These are phyloP conservation scores for Phylloscopus trochiloides DNA, from an alignment of 2,113 vertebrate genomes.

Conservation along the genomic window DNA sequence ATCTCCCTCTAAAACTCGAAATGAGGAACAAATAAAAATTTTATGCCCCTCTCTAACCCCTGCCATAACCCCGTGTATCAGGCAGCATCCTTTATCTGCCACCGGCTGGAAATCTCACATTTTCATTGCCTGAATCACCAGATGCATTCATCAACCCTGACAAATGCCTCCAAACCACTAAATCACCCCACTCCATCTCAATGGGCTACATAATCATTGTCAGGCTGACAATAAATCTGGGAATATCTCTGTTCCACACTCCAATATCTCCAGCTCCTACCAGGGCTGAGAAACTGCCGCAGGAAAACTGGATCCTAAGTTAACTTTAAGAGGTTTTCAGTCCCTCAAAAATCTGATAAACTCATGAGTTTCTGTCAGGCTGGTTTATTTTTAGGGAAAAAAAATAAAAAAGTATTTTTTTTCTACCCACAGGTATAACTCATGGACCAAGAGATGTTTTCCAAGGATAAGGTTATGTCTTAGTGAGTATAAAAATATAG, in stretches of 20 bases:
- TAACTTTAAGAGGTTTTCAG: not conserved
- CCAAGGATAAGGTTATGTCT: not conserved
- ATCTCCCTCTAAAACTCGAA: not conserved
- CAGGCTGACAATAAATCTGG: not conserved
- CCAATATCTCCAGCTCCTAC: not conserved
- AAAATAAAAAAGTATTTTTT: not conserved
- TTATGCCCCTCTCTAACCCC: not conserved
- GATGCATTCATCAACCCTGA: conserved; percentile 49
- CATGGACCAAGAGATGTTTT: not conserved
- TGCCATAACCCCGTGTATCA: not conserved
- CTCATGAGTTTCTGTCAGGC: not conserved
- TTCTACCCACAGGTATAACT: not conserved
- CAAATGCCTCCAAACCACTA: conserved; percentile 40
- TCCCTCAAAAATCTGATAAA: not conserved
- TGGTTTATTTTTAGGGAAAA: not conserved
- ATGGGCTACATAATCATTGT: conserved; percentile 58
- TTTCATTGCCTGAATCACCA: conserved; percentile 42
- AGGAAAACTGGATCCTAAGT: not conserved
- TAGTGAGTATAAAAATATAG: not conserved
- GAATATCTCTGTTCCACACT: conserved; percentile 13
- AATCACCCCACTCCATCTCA: conserved; percentile 50
- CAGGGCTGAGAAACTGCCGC: not conserved
- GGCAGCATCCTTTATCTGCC: conserved; percentile 15
- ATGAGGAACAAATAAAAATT: conserved; percentile 23
- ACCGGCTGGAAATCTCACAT: not conserved